Evolutionary conservation across 2,888 invertebrate genomes (phyloP), one percentile per base, ranked within the genome.

Genomic region (Argyra leucocephala): DNA sequence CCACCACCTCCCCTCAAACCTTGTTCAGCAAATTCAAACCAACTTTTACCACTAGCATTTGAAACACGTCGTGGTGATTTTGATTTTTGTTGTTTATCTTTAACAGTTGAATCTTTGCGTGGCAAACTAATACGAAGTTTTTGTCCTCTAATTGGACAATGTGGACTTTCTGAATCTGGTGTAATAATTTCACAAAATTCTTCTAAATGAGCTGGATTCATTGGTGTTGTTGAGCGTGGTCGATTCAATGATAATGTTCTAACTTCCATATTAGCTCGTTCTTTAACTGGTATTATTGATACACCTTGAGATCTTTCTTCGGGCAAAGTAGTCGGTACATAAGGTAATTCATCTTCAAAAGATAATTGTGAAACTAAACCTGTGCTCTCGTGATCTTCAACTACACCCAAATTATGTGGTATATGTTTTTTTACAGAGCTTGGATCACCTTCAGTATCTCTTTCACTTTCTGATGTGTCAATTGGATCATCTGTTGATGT

Each of bases 301-400:
- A 92, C 81, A 26, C 89, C 91, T 68, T 89, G 85, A 21, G 92
- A 88, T 69, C 93, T 86, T 80, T 93, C 93, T 76, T 87, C 84
- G 22, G 93, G 93, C 74, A 93, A 81, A 65, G 93, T 93, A n/a
- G 93, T 93, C 66, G 93, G 93, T 74, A 93, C 86, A 76, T 91
- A 93, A 2, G 93, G 93, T 74, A 93, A 82, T 79, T 91, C 91
- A 72, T 89, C 89, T 73, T 92, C 92, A 74, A 91, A 89, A 57
- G 92, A 92, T 75, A 92, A 91, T 75, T 91, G 87, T 66, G 88
- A 82, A 61, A 93, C 91, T 60, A 93, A 82, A 2, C 87, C 86
- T 69, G 88, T 88, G 69, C 89, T 84, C 77, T 93, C 93, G 62
- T 86, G 81, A 71, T 87, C 87, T 70, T 84, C 83, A 23, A 83